These are phyloP conservation scores for Neostethus bicornis DNA, from an alignment of 2,797 vertebrate genomes.

Conservation along the genomic window DNA sequence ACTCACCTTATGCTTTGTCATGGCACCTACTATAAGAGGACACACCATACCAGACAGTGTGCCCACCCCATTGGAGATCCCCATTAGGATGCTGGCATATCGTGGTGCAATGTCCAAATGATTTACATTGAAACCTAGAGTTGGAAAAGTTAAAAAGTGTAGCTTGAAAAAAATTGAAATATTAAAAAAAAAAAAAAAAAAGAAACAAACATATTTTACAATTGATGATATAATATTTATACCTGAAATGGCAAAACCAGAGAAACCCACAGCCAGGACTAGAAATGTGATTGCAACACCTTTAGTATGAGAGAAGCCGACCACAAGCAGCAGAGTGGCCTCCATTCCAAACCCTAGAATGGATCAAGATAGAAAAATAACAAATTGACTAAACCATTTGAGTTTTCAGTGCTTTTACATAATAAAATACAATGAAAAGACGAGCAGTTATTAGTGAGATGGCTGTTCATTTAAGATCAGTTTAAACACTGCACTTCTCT, in stretches of 20 bases:
- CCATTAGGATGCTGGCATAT: conserved; percentile 94
- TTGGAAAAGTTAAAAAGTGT: conserved; percentile 19
- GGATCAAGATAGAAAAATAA: conserved; percentile 2
- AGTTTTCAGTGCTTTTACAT: neutral
- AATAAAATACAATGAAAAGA: conserved; percentile 3
- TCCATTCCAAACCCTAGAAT: conserved; percentile 89
- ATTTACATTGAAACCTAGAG: conserved; percentile 91
- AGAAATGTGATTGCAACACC: conserved; percentile 89
- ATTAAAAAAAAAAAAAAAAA: neutral
- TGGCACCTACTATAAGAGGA: conserved; percentile 90
- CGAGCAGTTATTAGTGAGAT: no score
- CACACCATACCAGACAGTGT: conserved; percentile 95
- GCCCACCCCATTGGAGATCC: conserved; percentile 92
- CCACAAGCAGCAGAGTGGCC: conserved; percentile 89
- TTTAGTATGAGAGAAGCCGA: conserved; percentile 91
- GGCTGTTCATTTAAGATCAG: neutral
- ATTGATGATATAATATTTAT: conserved; percentile 31
- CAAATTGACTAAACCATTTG: neutral
- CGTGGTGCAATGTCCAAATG: conserved; percentile 92
- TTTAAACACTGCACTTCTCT: conserved; percentile 29
- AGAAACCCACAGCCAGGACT: conserved; percentile 91
- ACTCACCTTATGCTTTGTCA: conserved; percentile 92
- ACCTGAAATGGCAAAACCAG: conserved; percentile 94
- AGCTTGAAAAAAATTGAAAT: neutral
- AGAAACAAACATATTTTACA: no score